Percentiles rank a stretch among this genome's conserved stretches.
phyloP scores from a whole-genome alignment of 2,888 invertebrate species.

The Halictus quadricinctus region DNA sequence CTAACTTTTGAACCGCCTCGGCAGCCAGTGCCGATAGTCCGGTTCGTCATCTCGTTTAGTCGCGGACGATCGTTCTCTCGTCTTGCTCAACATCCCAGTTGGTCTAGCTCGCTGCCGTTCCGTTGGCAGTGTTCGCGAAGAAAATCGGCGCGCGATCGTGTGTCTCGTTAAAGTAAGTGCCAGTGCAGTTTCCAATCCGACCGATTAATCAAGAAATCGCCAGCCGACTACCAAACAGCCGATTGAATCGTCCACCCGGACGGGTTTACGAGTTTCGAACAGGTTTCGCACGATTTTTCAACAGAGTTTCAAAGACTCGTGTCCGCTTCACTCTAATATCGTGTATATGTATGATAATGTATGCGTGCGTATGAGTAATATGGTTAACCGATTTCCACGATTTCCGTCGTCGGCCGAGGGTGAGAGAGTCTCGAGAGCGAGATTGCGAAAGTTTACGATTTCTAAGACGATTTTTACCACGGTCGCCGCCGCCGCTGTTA shows the following conservation, averaged over 20 bases:
- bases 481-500: constrained; percentile 9
- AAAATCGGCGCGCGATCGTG: not conserved
- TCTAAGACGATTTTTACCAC: not conserved
- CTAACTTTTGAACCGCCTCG: constrained; percentile 45
- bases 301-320: not conserved
- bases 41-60: constrained; percentile 68
- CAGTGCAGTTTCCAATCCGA: not conserved
- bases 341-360: not conserved
- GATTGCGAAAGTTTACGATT: constrained; percentile 14
- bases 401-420: constrained; percentile 3
- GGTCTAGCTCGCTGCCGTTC: constrained; percentile 17
- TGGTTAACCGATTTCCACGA: not conserved
- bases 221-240: not conserved
- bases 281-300: not conserved
- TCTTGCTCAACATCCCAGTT: constrained; percentile 52
- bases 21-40: constrained; percentile 62
- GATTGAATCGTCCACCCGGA: not conserved
- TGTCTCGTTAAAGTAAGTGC: not conserved
- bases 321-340: not conserved
- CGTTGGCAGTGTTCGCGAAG: constrained; percentile 15
- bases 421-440: not conserved
- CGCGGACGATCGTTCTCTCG: constrained; percentile 62
- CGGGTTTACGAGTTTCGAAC: not conserved
- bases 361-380: not conserved
- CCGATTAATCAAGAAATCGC: not conserved